A percentile compares a stretch with the other conserved stretches of the same genome.
These are phyloP conservation scores for Tauraco erythrolophus DNA, from an alignment of 2,113 vertebrate species.

Conservation along the genomic window DNA sequence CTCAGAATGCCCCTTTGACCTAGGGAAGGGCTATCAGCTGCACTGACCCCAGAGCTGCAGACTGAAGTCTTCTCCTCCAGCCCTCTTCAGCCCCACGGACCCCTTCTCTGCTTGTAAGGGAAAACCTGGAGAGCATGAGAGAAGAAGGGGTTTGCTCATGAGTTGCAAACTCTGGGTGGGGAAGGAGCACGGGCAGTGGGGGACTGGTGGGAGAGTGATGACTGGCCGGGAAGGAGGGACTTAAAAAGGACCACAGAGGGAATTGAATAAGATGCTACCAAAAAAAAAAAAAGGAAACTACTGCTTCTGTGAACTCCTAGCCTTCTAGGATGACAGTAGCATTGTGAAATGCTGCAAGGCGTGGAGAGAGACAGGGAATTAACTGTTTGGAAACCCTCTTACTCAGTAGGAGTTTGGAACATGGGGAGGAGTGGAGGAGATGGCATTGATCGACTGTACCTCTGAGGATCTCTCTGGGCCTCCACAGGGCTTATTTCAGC, in stretches of 20 bases:
- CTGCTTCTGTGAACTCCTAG: conserved; percentile 29
- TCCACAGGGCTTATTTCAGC: background rate
- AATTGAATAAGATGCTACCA: conserved; percentile 22
- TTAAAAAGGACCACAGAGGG: conserved; percentile 30
- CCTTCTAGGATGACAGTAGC: conserved; percentile 34
- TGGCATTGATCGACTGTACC: background rate
- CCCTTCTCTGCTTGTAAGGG: background rate
- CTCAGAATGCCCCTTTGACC: background rate
- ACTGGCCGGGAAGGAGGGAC: background rate
- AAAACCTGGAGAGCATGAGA: background rate
- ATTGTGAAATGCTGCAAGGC: conserved; percentile 40
- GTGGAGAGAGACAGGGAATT: background rate
- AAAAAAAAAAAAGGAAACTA: background rate
- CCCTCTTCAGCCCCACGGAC: background rate
- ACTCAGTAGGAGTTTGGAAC: background rate
- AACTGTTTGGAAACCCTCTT: conserved; percentile 4
- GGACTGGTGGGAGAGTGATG: rapidly evolving
- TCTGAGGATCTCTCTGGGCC: background rate
- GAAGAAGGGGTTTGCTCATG: background rate
- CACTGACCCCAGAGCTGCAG: rapidly evolving
- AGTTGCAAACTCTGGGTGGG: too few relatives aligned
- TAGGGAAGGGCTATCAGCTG: background rate
- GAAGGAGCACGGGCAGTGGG: background rate
- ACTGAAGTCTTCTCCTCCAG: background rate
- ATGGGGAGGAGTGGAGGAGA: background rate